A percentile compares a stretch with the other conserved stretches of the same genome.
Conservation (phyloP, 2,113 vertebrate genomes). For the Gracilinanus agilis region DNA sequence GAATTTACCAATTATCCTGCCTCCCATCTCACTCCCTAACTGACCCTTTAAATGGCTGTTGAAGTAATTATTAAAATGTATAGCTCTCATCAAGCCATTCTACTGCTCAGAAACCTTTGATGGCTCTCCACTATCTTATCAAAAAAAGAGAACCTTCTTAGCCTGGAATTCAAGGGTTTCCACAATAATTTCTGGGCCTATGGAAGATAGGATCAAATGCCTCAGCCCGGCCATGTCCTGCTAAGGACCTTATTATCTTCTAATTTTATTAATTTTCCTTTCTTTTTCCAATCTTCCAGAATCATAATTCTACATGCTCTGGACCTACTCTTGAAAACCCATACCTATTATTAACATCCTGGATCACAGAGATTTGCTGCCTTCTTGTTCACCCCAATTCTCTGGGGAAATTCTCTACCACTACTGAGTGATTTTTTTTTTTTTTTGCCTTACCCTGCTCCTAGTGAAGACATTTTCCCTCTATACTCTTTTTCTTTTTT, state of each 20-base stretch:
- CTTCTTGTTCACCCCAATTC: not conserved
- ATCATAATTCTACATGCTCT: not conserved
- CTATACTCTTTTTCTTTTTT: not conserved
- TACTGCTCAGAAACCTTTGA: not conserved
- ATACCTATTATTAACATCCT: not conserved
- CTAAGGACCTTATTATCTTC: not conserved
- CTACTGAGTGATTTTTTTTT: not conserved
- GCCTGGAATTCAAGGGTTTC: not conserved
- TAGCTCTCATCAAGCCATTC: not conserved
- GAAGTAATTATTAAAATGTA: not conserved
- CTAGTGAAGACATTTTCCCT: not conserved
- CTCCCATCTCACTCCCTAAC: not conserved
- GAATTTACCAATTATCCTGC: not conserved
- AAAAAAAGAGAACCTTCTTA: not conserved
- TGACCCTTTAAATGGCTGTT: not conserved
- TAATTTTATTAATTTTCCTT: not conserved
- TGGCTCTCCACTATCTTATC: not conserved
- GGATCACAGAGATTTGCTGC: not conserved
- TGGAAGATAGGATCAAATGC: not conserved
- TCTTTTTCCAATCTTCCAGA: not conserved
- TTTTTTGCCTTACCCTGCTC: not conserved
- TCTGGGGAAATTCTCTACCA: not conserved
- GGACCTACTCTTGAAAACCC: not conserved
- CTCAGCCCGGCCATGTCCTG: no score
- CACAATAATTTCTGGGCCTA: not conserved